Evolutionary conservation across 2,888 invertebrate species (phyloP).

Genomic region (Caenorhabditis sp.): DNA sequence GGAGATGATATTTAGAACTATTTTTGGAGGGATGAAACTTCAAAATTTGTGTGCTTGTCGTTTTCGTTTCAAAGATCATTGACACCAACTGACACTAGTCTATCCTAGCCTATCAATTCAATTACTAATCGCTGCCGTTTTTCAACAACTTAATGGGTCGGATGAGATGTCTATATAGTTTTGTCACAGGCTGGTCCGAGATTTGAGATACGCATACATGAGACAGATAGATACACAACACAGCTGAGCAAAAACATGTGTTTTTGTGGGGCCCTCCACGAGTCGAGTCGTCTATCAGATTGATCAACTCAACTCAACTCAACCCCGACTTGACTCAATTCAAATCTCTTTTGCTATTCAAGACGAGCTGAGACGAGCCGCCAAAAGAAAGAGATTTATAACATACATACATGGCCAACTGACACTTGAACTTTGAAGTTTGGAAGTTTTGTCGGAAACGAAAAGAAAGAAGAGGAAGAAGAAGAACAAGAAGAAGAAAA

Average conservation of each 20-base stretch:
- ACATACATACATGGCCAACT: not conserved
- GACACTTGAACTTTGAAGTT: conserved; percentile 50
- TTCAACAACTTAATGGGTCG: too few relatives aligned
- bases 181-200: too few relatives aligned
- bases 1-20: not conserved
- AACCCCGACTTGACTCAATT: conserved; percentile 5
- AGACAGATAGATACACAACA: not conserved
- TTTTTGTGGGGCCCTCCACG: conserved; percentile 9
- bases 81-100: too few relatives aligned
- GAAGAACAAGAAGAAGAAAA: conserved; percentile 24
- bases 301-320: conserved; percentile 17
- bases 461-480: conserved; percentile 12
- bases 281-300: conserved; percentile 5
- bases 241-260: conserved; percentile 32
- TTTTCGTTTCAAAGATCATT: too few relatives aligned
- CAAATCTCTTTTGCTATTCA: not conserved
- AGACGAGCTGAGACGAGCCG: too few relatives aligned
- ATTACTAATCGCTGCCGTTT: too few relatives aligned
- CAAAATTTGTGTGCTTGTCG: too few relatives aligned
- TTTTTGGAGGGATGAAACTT: too few relatives aligned
- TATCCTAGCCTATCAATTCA: too few relatives aligned
- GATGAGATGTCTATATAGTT: too few relatives aligned
- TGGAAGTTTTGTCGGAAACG: not conserved
- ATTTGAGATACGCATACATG: too few relatives aligned
- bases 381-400: conserved; percentile 7